A percentile compares a stretch with the other conserved stretches of the same genome.
Evolutionary conservation across 2,888 invertebrate species (phyloP).

Genomic region (Bursaphelenchus okinawaensis): DNA sequence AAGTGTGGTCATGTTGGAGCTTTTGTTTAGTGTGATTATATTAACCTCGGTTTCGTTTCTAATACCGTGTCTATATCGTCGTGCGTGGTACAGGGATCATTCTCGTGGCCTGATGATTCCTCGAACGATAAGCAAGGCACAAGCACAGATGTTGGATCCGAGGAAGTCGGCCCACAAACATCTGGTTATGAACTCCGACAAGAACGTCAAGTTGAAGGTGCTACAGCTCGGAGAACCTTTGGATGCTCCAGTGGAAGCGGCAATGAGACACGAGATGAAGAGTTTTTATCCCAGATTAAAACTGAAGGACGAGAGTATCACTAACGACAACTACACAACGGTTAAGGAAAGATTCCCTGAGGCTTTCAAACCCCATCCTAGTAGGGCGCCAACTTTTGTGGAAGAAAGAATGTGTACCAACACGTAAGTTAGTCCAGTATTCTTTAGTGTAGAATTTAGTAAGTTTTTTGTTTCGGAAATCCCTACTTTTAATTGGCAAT

Average conservation of each 20-base stretch:
- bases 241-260: slow-evolving; percentile 14
- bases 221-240: slow-evolving; percentile 17
- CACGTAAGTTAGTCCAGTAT: background rate
- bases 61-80: slow-evolving; percentile 3
- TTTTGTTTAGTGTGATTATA: background rate
- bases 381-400: slow-evolving; percentile 13
- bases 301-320: slow-evolving; percentile 23
- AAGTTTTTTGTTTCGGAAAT: background rate
- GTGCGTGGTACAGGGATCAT: background rate
- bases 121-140: background rate
- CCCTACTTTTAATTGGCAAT: background rate
- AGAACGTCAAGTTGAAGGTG: background rate
- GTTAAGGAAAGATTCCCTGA: slow-evolving; percentile 12
- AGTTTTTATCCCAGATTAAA: slow-evolving; percentile 21
- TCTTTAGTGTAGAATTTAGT: too few species aligned
- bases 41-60: background rate
- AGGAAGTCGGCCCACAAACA: background rate
- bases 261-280: slow-evolving; percentile 18
- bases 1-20: background rate
- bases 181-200: background rate
- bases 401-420: slow-evolving; percentile 17
- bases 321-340: slow-evolving; percentile 20
- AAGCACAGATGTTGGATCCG: background rate
- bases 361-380: slow-evolving; percentile 13
- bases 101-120: background rate